Evolutionary conservation across 1,140 invertebrate genomes (phyloP), one percentile per base, ranked within the genome.

Genomic region (Apis dorsata): DNA sequence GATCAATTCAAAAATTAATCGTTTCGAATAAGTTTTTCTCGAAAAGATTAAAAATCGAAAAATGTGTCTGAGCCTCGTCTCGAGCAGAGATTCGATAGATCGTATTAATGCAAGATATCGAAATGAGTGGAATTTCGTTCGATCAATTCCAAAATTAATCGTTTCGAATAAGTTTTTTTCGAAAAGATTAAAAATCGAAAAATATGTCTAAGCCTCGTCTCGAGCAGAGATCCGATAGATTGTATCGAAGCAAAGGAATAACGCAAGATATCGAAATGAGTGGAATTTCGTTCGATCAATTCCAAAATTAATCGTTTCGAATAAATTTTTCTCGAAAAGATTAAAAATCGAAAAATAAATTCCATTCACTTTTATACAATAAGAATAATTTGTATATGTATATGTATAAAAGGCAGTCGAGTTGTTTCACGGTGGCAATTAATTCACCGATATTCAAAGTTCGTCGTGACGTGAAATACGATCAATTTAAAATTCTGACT

Each of bases 401-500:
- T 24, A 24, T 24, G 24, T 24, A 24, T 34, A 44, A 44, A 34
- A 34, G 34, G 34, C 2, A 44, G 34, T 3, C 10, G 59, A 60
- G 10, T 21, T 3, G 12, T 60, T 60, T n/a, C 21, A n/a, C n/a
- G 3, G 19, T n/a, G 12, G n/a, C 11, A 60, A n/a, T 10, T 21
- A 60, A 60, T n/a, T n/a, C 10, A 2, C 11, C 24, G 9, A 28
- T 57, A 11, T 12, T 21, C 24, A 34, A 57, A 34, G 2, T 19
- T 19, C 1, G 9, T n/a, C 17, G 24, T 24, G 12, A 11, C 51
- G 69, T 5, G 7, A 59, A 60, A 59, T 24, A 1, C 34, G 28
- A 44, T n/a, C 19, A 4, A 80, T 80, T 73, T 65, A n/a, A 80
- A 72, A 80, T 73, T 80, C 28, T 9, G 65, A 44, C 21, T 63